Base-by-base conservation (phyloP, 2,113 vertebrate genomes). In the Atherinomorus stipes region DNA sequence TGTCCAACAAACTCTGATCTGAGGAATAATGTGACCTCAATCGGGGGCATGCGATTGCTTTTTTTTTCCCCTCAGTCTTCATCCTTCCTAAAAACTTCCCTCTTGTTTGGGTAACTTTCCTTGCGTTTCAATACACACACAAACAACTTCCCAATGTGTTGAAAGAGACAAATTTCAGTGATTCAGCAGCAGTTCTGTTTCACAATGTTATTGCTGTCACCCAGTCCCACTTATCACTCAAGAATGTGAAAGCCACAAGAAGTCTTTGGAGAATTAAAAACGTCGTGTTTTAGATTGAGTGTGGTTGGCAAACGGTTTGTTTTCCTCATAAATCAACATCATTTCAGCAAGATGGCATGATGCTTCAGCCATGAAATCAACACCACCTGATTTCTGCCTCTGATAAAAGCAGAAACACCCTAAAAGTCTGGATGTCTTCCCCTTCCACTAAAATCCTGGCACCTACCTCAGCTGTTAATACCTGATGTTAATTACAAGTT, bases 11-110 rank as follows among this genome's bases (percentile, higher is more conserved):
- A 22, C 40, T 52, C 72, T 71, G 73, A 90, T 87, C 74, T 73
- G 68, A 84, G 65, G 69, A 86, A 82, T 83, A 78, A 84, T 62
- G 58, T 78, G 71, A 86, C 85, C 73, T 89, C 71, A 52, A 37
- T 50, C 3, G 42, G 44, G 66, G 62, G 78, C 34, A 38, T 18
- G 8, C 31, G 13, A 4, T 12, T 51, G 31, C 51, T 60, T 69
- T 40, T 34, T 63, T 61, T 37, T 74, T 21, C 23, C 11, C 6
- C 15, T 8, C 6, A 28, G 28, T 9, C 31, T 50, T 12, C 11
- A 34, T 64, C 38, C 38, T 21, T 63, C 21, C 57, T 38, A 71
- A 16, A 42, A 40, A 49, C 51, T 63, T 70, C 47, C 44, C 63
- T 68, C 49, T 70, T 45, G 53, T 53, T 57, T 63, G 61, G 42